phyloP scores from a whole-genome alignment of 2,797 vertebrate genomes.

The Melanotaenia nigrans region DNA sequence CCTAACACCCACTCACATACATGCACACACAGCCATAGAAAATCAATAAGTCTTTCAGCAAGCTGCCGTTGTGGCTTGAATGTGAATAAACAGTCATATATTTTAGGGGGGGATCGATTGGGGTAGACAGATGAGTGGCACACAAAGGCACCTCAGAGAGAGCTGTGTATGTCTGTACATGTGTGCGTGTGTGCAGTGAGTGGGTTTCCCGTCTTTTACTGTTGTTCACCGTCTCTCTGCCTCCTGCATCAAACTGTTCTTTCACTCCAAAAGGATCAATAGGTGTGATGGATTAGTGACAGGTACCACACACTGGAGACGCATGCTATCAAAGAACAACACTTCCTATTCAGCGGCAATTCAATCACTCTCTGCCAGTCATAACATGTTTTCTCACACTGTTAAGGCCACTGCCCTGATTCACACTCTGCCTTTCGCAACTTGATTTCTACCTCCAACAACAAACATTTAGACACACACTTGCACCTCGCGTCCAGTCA shows the following conservation, averaged over 20 bases:
- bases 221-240: conserved; percentile 36
- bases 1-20: conserved; percentile 2
- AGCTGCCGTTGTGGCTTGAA: conserved; percentile 68
- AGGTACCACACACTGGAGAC: conserved; percentile 67
- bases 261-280: conserved; percentile 71
- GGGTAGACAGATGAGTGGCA: conserved; percentile 76
- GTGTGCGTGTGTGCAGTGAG: conserved; percentile 5
- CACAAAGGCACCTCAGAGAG: conserved; percentile 61
- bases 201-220: conserved; percentile 13
- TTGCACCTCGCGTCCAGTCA: conserved; percentile 6
- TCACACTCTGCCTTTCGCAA: conserved; percentile 1
- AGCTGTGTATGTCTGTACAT: conserved; percentile 14
- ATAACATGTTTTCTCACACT: conserved; percentile 42
- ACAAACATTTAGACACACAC: conserved; percentile 14
- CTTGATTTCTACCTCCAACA: conserved; percentile 34
- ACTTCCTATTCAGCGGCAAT: conserved; percentile 64
- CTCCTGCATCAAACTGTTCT: conserved; percentile 49
- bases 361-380: conserved; percentile 68
- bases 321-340: conserved; percentile 61
- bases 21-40: conserved; percentile 17
- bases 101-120: conserved; percentile 78
- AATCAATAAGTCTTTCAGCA: conserved; percentile 78
- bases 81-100: conserved; percentile 81
- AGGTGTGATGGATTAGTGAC: conserved; percentile 76
- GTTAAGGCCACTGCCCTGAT: conserved; percentile 33